A percentile compares a stretch with the other conserved stretches of the same genome.
These are phyloP conservation scores for Caenorhabditis doughertyi DNA, from an alignment of 2,888 invertebrate genomes.

Conservation along the genomic window DNA sequence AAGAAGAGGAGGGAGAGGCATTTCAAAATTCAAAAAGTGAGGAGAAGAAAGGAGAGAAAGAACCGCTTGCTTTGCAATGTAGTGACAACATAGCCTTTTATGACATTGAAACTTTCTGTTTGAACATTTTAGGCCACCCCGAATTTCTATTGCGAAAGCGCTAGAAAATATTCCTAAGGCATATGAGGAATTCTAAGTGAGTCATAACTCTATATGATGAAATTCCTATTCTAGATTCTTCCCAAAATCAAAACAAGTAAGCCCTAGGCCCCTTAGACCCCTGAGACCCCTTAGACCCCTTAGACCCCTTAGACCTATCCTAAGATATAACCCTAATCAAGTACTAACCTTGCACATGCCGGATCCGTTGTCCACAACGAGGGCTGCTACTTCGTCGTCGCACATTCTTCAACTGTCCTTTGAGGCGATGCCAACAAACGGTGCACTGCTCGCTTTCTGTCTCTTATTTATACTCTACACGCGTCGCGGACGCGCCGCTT, in stretches of 20 bases:
- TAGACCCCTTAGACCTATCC: background rate
- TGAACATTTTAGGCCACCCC: background rate
- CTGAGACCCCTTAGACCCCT: background rate
- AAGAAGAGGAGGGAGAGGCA: conserved; percentile 22
- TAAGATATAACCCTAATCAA: conserved; percentile 1
- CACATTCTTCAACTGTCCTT: conserved; percentile 66
- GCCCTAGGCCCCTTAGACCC: background rate
- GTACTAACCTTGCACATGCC: conserved; percentile 86
- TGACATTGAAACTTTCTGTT: background rate
- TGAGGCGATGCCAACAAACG: conserved; percentile 41
- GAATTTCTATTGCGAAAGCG: background rate
- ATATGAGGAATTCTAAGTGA: background rate
- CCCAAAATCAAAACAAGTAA: background rate
- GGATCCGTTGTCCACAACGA: conserved; percentile 78
- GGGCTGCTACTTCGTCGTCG: conserved; percentile 77
- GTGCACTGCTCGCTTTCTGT: conserved; percentile 37
- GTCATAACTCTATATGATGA: background rate
- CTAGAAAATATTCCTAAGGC: background rate
- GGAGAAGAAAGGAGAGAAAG: background rate
- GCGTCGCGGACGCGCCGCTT: conserved; percentile 65
- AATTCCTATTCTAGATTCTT: background rate
- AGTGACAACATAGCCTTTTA: background rate
- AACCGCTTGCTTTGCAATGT: background rate
- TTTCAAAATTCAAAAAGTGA: conserved; percentile 11
- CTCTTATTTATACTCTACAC: conserved; percentile 63